Conservation (phyloP, 1,140 invertebrate genomes). For the Dermatophagoides farinae region DNA sequence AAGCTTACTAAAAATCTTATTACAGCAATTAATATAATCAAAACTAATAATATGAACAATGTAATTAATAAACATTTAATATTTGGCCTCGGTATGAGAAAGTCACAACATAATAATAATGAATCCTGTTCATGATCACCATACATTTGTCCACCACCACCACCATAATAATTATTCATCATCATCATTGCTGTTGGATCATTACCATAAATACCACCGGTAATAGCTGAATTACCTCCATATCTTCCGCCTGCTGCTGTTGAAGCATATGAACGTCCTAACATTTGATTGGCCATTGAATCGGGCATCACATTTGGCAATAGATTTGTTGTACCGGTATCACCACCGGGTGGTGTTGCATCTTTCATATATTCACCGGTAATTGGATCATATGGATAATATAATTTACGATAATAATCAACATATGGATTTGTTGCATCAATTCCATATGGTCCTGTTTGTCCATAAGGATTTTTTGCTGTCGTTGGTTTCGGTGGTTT, state of each 20-base stretch:
- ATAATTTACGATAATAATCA: constrained; percentile 3
- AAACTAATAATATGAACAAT: not conserved
- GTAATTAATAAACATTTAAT: not conserved
- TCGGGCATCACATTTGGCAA: not conserved
- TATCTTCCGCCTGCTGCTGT: not conserved
- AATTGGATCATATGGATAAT: constrained; percentile 8
- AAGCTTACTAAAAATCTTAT: not conserved
- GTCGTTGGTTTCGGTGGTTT: not conserved
- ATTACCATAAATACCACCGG: not conserved
- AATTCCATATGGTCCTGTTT: not conserved
- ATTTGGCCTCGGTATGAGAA: not conserved
- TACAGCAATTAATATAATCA: not conserved
- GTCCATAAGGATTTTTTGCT: not conserved
- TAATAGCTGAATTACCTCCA: not conserved
- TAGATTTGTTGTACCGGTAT: not conserved
- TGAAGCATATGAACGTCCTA: not conserved
- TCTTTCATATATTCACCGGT: constrained; percentile 8
- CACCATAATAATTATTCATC: not conserved
- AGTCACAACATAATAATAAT: constrained; percentile 1
- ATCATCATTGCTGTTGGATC: not conserved
- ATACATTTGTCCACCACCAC: not conserved
- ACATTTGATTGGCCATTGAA: not conserved
- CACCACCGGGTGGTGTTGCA: not conserved
- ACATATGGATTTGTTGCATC: not conserved
- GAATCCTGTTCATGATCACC: not conserved